Evolutionary conservation across 2,113 vertebrate species (phyloP), one percentile per base, ranked within the genome.

Genomic region (Hippocampus guttulatus): DNA sequence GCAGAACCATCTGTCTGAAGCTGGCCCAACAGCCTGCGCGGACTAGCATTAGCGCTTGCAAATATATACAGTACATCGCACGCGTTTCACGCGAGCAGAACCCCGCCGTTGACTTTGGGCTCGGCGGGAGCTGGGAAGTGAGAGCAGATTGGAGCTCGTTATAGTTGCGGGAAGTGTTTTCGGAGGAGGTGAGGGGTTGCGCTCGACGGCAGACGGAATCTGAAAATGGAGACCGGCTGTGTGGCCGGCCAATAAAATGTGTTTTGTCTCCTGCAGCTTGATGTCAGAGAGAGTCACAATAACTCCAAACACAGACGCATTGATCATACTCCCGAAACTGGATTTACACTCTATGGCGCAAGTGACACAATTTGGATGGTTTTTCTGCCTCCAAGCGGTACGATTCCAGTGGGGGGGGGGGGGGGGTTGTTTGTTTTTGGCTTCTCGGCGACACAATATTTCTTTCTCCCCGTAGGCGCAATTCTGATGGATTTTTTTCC

Each of bases 51-150:
- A 87, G 86, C 84, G 75, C 87, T 88, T 86, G 86, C 85, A 86
- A 89, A 91, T 88, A 89, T 90, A 88, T 90, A 88, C 83, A 84
- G 87, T 90, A 89, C 83, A 85, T 85, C 87, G 86, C 84, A 88
- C 87, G 86, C 84, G 79, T 76, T 81, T 74, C 78, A 85, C 77
- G 70, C 72, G 77, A 81, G 85, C 74, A 33, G 45, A 70, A 69
- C 74, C 78, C 71, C 10, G 81, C 82, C 47, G 38, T 74, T 84
- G 81, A 73, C 77, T 71, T 58, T 8, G 45, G 72, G 74, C 71
- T 78, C 61, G 73, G 85, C 83, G 75, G 70, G 75, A 84, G 74
- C 82, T 77, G 74, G 77, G 78, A 79, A 82, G 81, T n/a, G 68
- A 73, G 81, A 84, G 77, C 86, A 87, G 86, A 87, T 84, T 88